Evolutionary conservation across 92 coral and sea anemone genomes (phyloP).

Genomic region (Epizoanthus scotinus): DNA sequence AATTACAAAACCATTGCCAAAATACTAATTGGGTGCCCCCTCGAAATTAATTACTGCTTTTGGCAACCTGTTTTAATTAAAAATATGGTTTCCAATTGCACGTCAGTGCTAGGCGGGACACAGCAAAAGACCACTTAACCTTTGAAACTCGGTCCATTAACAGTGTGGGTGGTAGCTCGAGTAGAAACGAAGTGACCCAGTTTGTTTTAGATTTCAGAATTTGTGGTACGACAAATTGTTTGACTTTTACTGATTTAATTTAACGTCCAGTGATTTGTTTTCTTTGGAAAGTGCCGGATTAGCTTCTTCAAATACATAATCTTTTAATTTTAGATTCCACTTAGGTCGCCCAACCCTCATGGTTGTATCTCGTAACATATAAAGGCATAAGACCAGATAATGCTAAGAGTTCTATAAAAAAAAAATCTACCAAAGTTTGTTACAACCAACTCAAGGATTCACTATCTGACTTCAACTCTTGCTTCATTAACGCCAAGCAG

Average conservation of each 20-base stretch:
- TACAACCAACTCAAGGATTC: no score
- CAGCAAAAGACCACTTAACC: constrained; percentile 23
- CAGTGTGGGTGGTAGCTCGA: constrained; percentile 31
- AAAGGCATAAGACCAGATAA: no score
- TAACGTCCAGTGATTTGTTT: neutral
- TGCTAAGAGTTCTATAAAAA: no score
- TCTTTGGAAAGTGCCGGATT: constrained; percentile 31
- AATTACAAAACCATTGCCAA: neutral
- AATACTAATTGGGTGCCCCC: neutral
- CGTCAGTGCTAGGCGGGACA: constrained; percentile 9
- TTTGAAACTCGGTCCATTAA: neutral
- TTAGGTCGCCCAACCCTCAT: neutral
- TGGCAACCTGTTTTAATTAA: constrained; percentile 3
- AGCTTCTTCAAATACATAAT: constrained; percentile 25
- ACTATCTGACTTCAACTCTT: neutral
- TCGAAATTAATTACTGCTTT: constrained; percentile 31
- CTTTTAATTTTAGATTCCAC: constrained; percentile 24
- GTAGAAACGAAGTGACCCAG: constrained; percentile 12
- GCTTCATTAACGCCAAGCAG: neutral
- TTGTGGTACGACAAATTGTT: constrained; percentile 15
- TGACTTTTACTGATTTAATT: constrained; percentile 24
- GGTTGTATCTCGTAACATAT: neutral
- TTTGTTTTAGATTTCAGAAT: constrained; percentile 2
- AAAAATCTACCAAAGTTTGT: no score
- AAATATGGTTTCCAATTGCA: constrained; percentile 10